These are phyloP conservation scores for Balanococcus diminutus DNA, from an alignment of 2,888 invertebrate genomes.

Conservation along the genomic window DNA sequence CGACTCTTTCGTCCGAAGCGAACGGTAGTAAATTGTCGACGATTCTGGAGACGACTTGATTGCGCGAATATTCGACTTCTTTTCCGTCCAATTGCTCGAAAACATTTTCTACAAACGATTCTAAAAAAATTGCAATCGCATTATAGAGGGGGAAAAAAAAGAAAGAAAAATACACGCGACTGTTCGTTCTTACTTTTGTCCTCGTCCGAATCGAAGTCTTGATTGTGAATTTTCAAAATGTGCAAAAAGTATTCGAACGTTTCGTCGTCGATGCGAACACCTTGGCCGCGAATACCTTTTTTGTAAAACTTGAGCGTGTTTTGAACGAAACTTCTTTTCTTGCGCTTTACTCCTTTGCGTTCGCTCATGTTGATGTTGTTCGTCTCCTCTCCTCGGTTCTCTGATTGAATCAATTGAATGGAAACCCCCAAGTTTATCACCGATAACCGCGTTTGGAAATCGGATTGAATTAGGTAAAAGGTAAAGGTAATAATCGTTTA, in stretches of 20 bases:
- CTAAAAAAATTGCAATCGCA: too few relatives aligned
- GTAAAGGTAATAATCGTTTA: too few relatives aligned
- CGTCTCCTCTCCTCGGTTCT: too few relatives aligned
- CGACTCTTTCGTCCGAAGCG: slow-evolving; percentile 69
- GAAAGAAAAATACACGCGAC: not conserved
- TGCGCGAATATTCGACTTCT: slow-evolving; percentile 75
- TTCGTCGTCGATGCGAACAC: slow-evolving; percentile 56
- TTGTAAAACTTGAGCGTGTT: slow-evolving; percentile 54
- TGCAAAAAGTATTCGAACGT: slow-evolving; percentile 56
- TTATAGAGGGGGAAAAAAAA: not conserved
- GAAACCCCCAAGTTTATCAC: too few relatives aligned
- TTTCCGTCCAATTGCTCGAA: slow-evolving; percentile 73
- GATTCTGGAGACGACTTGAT: slow-evolving; percentile 80
- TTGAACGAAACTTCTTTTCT: slow-evolving; percentile 55
- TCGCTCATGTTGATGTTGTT: slow-evolving; percentile 39
- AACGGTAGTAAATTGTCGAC: slow-evolving; percentile 77
- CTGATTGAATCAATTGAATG: too few relatives aligned
- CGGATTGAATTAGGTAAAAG: too few relatives aligned
- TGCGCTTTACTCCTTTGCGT: slow-evolving; percentile 50
- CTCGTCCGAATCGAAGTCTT: slow-evolving; percentile 55
- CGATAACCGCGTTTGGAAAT: too few relatives aligned
- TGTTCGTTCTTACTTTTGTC: slow-evolving; percentile 56
- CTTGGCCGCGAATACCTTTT: slow-evolving; percentile 56
- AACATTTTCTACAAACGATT: slow-evolving; percentile 75
- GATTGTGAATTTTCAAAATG: slow-evolving; percentile 56